Conservation (phyloP, 2,113 vertebrate genomes). For the Hemiscyllium ocellatum region DNA sequence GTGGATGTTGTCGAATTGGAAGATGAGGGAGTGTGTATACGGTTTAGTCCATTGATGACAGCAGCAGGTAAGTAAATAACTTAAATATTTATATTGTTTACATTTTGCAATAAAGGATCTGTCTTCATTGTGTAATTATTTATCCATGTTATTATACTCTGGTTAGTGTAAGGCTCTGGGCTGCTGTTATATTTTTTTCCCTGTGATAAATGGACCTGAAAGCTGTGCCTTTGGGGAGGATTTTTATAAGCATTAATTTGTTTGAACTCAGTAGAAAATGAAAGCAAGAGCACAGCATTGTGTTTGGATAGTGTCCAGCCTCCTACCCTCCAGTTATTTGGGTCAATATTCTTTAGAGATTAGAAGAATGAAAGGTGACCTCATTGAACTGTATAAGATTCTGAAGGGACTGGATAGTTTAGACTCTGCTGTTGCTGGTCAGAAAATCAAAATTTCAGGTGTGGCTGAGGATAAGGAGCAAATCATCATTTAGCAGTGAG, state of each 20-base stretch:
- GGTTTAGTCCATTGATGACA: slow-evolving; percentile 85
- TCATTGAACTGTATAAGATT: no score
- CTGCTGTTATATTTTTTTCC: background rate
- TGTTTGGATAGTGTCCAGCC: background rate
- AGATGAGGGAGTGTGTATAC: slow-evolving; percentile 76
- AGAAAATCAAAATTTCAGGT: no score
- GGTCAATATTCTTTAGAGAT: no score
- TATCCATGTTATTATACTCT: background rate
- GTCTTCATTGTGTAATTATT: background rate
- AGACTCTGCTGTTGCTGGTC: no score
- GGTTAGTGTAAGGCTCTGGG: background rate
- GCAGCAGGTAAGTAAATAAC: slow-evolving; percentile 68
- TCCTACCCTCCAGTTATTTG: background rate
- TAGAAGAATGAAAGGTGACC: no score
- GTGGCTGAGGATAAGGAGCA: no score
- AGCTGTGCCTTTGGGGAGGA: background rate
- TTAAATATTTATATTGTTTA: background rate
- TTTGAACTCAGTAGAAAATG: background rate
- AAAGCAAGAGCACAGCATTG: background rate
- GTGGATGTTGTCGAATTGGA: slow-evolving; percentile 84
- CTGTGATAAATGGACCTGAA: background rate
- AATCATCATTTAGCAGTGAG: no score
- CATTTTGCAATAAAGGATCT: background rate
- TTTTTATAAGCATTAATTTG: background rate
- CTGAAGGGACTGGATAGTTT: no score